phyloP scores from a whole-genome alignment of 2,797 vertebrate genomes.

The Phoxinus dragarum region DNA sequence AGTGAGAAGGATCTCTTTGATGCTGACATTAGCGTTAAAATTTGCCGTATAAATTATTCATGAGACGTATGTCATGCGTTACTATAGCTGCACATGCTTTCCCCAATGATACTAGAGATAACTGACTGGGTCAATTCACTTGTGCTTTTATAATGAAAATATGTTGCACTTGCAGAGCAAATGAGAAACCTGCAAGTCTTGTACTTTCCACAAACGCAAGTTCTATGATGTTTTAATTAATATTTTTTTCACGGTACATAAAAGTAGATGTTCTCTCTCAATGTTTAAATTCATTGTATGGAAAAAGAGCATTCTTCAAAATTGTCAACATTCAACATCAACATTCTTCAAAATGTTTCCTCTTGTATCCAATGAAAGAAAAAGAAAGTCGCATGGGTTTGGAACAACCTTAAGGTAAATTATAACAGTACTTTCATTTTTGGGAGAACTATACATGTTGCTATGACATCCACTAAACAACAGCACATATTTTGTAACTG shows the following conservation, averaged over 20 bases:
- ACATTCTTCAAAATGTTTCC: not conserved
- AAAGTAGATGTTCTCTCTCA: not conserved
- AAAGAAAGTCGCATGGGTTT: not conserved
- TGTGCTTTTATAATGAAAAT: not conserved
- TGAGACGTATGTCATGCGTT: conserved; percentile 50
- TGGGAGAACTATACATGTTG: not conserved
- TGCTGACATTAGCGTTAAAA: conserved; percentile 42
- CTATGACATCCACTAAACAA: not conserved
- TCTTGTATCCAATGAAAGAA: not conserved
- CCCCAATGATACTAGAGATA: not conserved
- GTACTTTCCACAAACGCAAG: not conserved
- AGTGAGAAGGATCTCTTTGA: conserved; percentile 24
- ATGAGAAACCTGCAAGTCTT: not conserved
- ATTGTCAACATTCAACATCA: no score
- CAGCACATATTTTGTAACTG: not conserved
- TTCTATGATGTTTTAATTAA: not conserved
- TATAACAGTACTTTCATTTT: not conserved
- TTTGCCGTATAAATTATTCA: conserved; percentile 49
- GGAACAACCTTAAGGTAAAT: not conserved
- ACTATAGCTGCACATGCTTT: conserved; percentile 26
- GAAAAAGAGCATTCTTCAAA: not conserved
- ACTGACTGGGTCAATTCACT: conserved; percentile 1
- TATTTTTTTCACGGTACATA: not conserved
- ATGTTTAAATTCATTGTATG: not conserved
- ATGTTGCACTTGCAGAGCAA: not conserved